Base-by-base conservation (phyloP, 2,888 invertebrate genomes). In the Melieria picta region DNA sequence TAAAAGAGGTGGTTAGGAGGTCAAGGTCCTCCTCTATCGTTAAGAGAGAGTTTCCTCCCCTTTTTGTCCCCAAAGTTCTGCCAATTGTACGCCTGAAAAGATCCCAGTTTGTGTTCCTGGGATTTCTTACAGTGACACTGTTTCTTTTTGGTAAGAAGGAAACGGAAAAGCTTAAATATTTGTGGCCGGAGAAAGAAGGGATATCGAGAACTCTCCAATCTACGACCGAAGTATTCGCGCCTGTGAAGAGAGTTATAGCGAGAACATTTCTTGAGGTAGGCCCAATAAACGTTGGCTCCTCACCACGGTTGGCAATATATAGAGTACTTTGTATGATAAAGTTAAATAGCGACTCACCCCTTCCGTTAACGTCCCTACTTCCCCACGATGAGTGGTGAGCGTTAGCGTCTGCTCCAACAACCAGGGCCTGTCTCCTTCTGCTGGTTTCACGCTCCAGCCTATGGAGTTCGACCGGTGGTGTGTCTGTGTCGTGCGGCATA, bases 391-490 rank as follows among this genome's bases (percentile, higher is more conserved):
- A 9, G 9, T 57, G 57, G 13, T 57, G 57, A 4, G 57, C 57
- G 9, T 57, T 57, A 30, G 57, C 57, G 9, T 57, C 57, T 7
- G 43, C 11, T 13, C 57, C 57, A 16, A 4, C 7, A 10, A 56
- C 16, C 2, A 16, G 16, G 57, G 16, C 57, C 16, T 62, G 62
- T 11, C 43, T 47, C 47, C 45, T 47, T 62, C 46, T 46, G 46
- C 47, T 46, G 43, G 62, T n/a, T n/a, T 11, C 16, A 13, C 16
- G 13, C 7, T 9, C 45, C 13, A 62, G 62, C 62, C 45, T 45
- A 11, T 62, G 62, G 46, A 62, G 9, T 46, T 62, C 62, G 43
- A 5, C 3, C 7, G 62, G n/a, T 62, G 46, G 62, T n/a, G 62
- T 4, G 10, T 62, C 47, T 11, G 43, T 46, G 5, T 46, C 46